Base-by-base conservation (phyloP, 2,113 vertebrate genomes). In the Leucosticte australis region DNA sequence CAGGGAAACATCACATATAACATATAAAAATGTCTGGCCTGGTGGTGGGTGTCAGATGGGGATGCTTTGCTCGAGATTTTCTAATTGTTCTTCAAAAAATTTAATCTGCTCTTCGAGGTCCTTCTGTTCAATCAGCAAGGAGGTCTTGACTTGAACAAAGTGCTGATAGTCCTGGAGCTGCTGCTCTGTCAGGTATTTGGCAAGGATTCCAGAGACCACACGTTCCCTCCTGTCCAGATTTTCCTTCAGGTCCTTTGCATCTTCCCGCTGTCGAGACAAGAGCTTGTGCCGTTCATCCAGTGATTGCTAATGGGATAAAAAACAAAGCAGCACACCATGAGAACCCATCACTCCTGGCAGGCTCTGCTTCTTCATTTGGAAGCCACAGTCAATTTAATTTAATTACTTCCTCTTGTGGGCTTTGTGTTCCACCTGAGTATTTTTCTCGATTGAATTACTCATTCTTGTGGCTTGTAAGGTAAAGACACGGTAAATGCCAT, bases 211-310 rank as follows among this genome's bases (percentile, higher is more conserved):
- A 5, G 98, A 98, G 64, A 99, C 98, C 67, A 98, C 97, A 30
- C 98, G 97, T 90, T 99, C 99, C n/a, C 99, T 96, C 4, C 99
- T 98, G 20, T 99, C 99, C 91, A 99, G 97, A 56, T 99, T 99
- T 20, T 99, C 98, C 87, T 99, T 99, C 95, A 99, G 97, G 76
- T 99, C 99, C 97, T 98, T 99, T 37, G 99, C 99, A 22, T 99
- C 99, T 18, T 99, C 99, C 87, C 98, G 95, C 98, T 99, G 99
- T 14, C 97, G 98, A 68, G 98, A 98, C 94, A 99, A 90, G 90
- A 99, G 98, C 89, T 95, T 80, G 78, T 99, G 98, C 77, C 99
- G 97, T 52, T 98, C 98, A 57, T 98, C 97, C 97, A 99, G 97
- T 0, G 98, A 99, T 90, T 98, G 97, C 99, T 99, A 84, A 57